Base-by-base conservation (phyloP, 1,140 invertebrate species). In the Bombus affinis region DNA sequence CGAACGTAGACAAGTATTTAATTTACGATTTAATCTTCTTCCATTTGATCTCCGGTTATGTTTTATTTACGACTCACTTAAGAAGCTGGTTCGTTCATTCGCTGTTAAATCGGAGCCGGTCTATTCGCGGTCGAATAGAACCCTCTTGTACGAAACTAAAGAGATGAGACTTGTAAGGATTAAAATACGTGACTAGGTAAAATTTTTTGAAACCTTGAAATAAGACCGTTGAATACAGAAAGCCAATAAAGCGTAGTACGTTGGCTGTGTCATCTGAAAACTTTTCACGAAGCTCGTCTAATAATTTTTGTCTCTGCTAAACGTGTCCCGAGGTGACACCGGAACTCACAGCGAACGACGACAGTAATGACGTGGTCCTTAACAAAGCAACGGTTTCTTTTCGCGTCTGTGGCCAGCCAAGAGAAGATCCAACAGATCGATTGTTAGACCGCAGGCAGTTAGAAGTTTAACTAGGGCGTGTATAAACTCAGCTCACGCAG, bases 401-500 rank as follows among this genome's bases (percentile, higher is more conserved):
- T 81, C 81, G 73, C 85, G 86, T 70, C 59, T 76, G 78, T 44
- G 80, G 42, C 47, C 62, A 18, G 66, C 68, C 70, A 37, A 75
- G 73, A 73, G 66, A 42, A 88, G 89, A 92, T 92, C 88, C 90
- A 88, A 86, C 85, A 90, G 92, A 93, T 92, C 92, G 91, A 93
- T 92, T 92, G 81, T 84, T 84, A 87, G 91, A 91, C 91, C 90
- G 90, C 90, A 91, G 90, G 90, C 90, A 87, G 89, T 92, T 93
- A 93, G 92, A 92, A 92, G 86, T 93, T 93, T 92, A 93, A 93
- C 92, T 91, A 90, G 90, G 91, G 83, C 85, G 85, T 91, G 87
- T 91, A 93, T 93, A 93, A 93, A 93, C 91, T 93, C 92, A 83
- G 89, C 92, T 93, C 92, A 92, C 92, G 92, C 93, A 93, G 88